Conservation (phyloP, 2,888 invertebrate genomes). For the Yponomeuta malinellus region DNA sequence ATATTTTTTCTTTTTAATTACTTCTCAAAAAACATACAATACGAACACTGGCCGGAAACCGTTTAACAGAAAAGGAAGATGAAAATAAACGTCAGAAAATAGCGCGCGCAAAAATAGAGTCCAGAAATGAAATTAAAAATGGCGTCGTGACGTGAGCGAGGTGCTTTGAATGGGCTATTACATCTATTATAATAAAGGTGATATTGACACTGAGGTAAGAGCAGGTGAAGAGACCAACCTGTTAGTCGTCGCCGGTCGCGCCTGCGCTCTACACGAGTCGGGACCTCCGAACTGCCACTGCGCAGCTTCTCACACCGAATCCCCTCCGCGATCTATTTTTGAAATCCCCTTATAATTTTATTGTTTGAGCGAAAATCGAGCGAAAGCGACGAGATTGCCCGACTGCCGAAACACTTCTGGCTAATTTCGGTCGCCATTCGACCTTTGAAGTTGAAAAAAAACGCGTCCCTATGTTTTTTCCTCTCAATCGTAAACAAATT, state of each 20-base stretch:
- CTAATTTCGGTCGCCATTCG: conserved; percentile 30
- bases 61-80: background rate
- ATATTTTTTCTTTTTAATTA: conserved; percentile 31
- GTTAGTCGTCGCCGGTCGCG: conserved; percentile 47
- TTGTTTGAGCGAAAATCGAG: conserved; percentile 67
- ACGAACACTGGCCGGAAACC: background rate
- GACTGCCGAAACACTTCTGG: conserved; percentile 58
- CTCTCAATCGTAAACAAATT: conserved; percentile 12
- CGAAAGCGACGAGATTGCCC: conserved; percentile 64
- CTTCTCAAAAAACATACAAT: conserved; percentile 27
- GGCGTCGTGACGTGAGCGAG: conserved; percentile 1
- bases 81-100: background rate
- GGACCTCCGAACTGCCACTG: conserved; percentile 57
- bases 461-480: conserved; percentile 14
- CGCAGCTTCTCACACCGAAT: conserved; percentile 36
- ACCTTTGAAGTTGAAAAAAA: conserved; percentile 11
- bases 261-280: conserved; percentile 61
- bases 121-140: conserved; percentile 5
- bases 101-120: conserved; percentile 3
- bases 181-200: conserved; percentile 25
- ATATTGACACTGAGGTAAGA: conserved; percentile 69
- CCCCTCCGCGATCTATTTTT: conserved; percentile 55
- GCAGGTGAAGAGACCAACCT: conserved; percentile 64
- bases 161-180: background rate
- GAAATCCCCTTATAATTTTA: conserved; percentile 71